Base-by-base conservation (phyloP, 2,888 invertebrate species). In the Hedychridium roseum region DNA sequence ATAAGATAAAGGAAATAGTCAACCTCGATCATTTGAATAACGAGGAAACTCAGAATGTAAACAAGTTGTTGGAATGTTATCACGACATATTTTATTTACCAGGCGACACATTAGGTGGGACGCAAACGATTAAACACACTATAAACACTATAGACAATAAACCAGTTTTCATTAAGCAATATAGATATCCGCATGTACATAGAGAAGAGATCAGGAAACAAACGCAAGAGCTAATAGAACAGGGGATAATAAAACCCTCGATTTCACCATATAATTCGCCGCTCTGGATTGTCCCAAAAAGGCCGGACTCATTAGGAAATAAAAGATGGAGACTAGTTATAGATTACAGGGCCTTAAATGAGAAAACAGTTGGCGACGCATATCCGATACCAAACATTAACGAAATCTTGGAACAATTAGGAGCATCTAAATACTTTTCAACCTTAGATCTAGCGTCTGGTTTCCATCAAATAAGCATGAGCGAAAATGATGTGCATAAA, bases 201-300 rank as follows among this genome's bases (percentile, higher is more conserved):
- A 47, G 28, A n/a, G 37, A 52, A 12, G 55, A 55, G 28, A 51
- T 55, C 4, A 14, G 34, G 7, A 44, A 35, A 3, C 51, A 51
- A 23, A 44, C 50, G 0, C 23, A 42, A 5, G 14, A 12, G 4
- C 15, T 55, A 2, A 23, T 51, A 6, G 31, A 48, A 7, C 41
- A 48, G 7, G 36, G 30, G 1, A 18, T 51, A 2, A 47, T 54
- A 14, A 15, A 20, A 21, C 49, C 54, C 9, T 56, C 38, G 2
- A 32, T 15, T 1, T 43, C 37, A 2, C 21, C 27, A 14, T 38
- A 43, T 31, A 31, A 27, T 7, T 47, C 49, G 3, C 60, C 58
- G 3, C 32, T 52, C 2, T 60, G 46, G 54, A 37, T 52, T 1
- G 52, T 53, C 2, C 50, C 55, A 0, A 51, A 55, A 23, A 55